phyloP scores from a whole-genome alignment of 1,140 invertebrate species.

The Trichonephila inaurata region DNA sequence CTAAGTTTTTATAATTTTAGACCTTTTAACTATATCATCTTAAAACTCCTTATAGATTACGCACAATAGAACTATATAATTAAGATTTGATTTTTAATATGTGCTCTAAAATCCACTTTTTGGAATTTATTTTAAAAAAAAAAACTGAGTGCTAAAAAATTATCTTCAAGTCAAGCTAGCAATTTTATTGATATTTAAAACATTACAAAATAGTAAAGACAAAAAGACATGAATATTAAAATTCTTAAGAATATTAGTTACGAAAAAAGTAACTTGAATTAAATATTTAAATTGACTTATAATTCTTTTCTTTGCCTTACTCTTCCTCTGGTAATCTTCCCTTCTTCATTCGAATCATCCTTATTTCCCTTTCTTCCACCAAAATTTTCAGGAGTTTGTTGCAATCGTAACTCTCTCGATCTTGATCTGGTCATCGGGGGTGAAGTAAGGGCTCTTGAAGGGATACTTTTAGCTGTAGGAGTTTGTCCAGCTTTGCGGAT shows the following conservation, averaged over 20 bases:
- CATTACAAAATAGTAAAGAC: not conserved
- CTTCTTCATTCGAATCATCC: not conserved
- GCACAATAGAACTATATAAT: too few species aligned
- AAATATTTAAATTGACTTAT: not conserved
- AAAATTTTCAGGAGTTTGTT: not conserved
- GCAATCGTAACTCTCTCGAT: not conserved
- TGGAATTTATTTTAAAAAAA: too few species aligned
- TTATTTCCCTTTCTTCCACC: not conserved
- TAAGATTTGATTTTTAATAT: too few species aligned
- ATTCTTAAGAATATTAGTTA: not conserved
- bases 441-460: not conserved
- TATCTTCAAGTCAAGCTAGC: too few species aligned
- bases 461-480: not conserved
- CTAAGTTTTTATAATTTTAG: too few species aligned
- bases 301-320: not conserved
- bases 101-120: too few species aligned
- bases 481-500: not conserved
- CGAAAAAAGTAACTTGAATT: not conserved
- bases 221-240: not conserved
- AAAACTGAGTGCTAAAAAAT: too few species aligned
- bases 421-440: not conserved
- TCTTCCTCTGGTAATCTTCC: not conserved
- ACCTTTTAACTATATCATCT: too few species aligned
- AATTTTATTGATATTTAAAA: slow-evolving; percentile 19
- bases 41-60: too few species aligned